Evolutionary conservation across 2,797 vertebrate species (phyloP).

Genomic region (Artibeus jamaicensis): DNA sequence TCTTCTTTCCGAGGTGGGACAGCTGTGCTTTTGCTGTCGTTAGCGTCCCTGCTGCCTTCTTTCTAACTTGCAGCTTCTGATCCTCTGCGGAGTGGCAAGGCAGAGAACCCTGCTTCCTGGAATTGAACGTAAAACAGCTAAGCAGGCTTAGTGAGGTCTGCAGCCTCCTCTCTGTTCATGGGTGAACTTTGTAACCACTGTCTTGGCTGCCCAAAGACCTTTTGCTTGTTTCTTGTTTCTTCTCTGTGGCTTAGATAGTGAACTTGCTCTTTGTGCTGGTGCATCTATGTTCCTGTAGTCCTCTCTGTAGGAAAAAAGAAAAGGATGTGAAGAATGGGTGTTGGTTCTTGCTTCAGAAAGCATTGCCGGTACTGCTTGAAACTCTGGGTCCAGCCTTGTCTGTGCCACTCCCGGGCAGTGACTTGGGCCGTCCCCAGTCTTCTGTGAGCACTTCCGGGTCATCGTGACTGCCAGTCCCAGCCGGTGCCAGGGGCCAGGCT

Average conservation of each 20-base stretch:
- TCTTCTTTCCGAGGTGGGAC: neutral
- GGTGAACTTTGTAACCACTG: neutral
- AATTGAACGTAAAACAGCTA: neutral
- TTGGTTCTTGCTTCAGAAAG: conserved; percentile 21
- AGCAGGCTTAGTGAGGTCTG: neutral
- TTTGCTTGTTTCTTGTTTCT: conserved; percentile 1
- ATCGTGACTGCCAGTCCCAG: neutral
- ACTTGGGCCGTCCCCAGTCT: neutral
- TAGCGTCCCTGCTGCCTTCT: neutral
- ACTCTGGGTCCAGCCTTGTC: neutral
- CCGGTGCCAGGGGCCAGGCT: neutral
- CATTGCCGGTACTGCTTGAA: neutral
- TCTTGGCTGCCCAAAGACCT: neutral
- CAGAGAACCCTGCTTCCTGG: neutral
- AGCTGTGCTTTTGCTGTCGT: neutral
- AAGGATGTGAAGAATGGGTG: neutral
- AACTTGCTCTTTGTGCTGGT: neutral
- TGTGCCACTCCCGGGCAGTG: neutral
- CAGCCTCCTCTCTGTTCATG: neutral
- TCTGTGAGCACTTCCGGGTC: conserved; percentile 6
- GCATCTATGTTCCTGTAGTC: neutral
- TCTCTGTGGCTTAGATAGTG: neutral
- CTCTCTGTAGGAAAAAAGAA: conserved; percentile 4
- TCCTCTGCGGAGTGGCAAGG: neutral
- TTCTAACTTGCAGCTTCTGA: neutral